A percentile compares a stretch with the other conserved stretches of the same genome.
Conservation (phyloP, 2,113 vertebrate species). For the Stomatorhinus ivindoensis region DNA sequence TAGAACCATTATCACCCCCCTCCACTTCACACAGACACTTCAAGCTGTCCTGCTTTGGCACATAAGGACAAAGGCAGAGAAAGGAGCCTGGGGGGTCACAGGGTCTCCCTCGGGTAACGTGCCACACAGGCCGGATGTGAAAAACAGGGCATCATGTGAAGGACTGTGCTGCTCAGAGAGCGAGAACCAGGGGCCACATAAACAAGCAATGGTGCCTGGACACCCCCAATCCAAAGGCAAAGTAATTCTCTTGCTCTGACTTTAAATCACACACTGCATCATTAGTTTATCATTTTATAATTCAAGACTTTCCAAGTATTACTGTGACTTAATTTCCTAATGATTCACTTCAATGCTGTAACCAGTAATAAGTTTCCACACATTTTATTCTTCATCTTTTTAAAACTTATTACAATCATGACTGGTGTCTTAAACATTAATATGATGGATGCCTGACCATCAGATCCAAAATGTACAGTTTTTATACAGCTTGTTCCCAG, state of each 20-base stretch:
- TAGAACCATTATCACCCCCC: background rate
- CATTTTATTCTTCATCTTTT: constrained; percentile 4
- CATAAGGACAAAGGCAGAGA: background rate
- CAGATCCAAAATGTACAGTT: background rate
- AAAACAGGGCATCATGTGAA: background rate
- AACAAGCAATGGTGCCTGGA: background rate
- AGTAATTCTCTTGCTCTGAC: background rate
- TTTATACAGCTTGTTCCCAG: background rate
- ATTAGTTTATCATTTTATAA: background rate
- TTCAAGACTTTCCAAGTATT: background rate
- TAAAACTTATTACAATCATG: background rate
- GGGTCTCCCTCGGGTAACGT: background rate
- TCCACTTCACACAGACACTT: background rate
- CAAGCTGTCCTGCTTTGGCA: background rate
- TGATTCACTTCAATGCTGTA: background rate
- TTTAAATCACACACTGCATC: background rate
- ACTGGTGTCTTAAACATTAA: background rate
- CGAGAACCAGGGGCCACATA: background rate
- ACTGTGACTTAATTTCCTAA: background rate
- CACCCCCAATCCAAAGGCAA: background rate
- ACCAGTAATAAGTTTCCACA: background rate
- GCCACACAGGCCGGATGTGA: background rate
- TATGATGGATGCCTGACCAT: background rate
- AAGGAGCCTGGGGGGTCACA: background rate
- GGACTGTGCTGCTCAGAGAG: background rate